Base-by-base conservation (phyloP, 2,113 vertebrate genomes). In the Junco hyemalis region DNA sequence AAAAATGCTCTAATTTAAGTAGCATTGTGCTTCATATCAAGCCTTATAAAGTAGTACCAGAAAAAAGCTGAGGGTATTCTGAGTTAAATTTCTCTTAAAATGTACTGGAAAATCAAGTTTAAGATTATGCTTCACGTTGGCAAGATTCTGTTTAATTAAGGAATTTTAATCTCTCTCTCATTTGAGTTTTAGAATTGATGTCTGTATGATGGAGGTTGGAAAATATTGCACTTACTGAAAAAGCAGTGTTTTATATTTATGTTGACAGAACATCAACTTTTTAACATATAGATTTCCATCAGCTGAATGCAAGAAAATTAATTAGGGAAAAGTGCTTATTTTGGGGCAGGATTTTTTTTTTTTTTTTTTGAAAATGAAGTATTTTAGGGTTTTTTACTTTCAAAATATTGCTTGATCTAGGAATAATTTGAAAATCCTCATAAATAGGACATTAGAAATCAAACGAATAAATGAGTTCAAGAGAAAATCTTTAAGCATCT, bases 1-100 rank as follows among this genome's bases (percentile, higher is more conserved):
- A 78, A 70, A 74, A 21, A 0, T 0, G 3, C 1, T 15, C 5
- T 56, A 11, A 23, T 66, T 45, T 87, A 60, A 81, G 24, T 35
- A 64, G 20, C 23, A 22, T 8, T 47, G 22, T 81, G 35, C 33
- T 86, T 93, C 56, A 11, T 78, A 35, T 51, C n/a, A 84, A 81
- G 22, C 16, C 3, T 0, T 73, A 15, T 48, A 66, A 77, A 77
- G 11, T 38, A 77, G 31, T 31, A 71, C 14, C 15, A 86, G 51
- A 66, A 88, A 86, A 64, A 93, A 26, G 17, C 21, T 64, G 33
- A 71, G 9, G 9, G 60, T 86, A 60, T 24, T 68, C 28, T 59
- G 51, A 86, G 11, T n/a, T 76, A 31, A 18, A 63, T 83, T 88
- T 83, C 33, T 81, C 13, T 23, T 45, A 50, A 80, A 83, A 48